Percentiles rank a stretch among this genome's conserved stretches.
phyloP scores from a whole-genome alignment of 2,113 vertebrate species.

The Mobula hypostoma region DNA sequence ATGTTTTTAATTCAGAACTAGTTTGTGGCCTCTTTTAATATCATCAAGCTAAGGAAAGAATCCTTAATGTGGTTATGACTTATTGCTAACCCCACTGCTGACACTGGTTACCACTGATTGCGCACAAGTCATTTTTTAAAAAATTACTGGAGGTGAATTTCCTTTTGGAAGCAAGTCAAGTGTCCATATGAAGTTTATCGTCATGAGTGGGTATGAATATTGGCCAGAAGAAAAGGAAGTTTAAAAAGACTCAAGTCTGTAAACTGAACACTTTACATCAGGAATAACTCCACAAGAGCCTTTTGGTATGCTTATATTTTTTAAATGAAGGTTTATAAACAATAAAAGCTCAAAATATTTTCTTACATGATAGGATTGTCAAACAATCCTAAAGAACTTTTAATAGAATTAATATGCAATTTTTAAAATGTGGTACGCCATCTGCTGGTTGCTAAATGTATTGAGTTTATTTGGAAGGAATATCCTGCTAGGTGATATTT shows the following conservation, averaged over 20 bases:
- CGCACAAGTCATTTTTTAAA: neutral
- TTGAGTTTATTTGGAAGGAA: neutral
- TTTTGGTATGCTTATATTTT: neutral
- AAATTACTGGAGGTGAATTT: neutral
- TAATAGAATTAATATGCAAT: neutral
- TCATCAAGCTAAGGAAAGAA: neutral
- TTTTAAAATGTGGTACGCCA: neutral
- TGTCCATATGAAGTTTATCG: neutral
- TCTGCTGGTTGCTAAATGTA: slow-evolving; percentile 26
- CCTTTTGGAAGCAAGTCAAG: neutral
- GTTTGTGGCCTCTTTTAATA: neutral
- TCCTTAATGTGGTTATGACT: neutral
- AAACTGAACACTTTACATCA: neutral
- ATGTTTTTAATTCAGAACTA: neutral
- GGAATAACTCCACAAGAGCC: neutral
- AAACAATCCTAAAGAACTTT: neutral
- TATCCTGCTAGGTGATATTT: neutral
- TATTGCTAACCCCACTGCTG: neutral
- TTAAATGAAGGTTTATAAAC: neutral
- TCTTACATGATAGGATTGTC: neutral
- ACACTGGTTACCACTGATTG: neutral
- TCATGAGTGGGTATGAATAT: neutral
- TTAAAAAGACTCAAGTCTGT: neutral
- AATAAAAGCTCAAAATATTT: neutral
- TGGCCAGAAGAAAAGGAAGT: neutral